Percentiles rank a stretch among this genome's conserved stretches.
Evolutionary conservation across 2,113 vertebrate genomes (phyloP).

Genomic region (Microtus oregoni): DNA sequence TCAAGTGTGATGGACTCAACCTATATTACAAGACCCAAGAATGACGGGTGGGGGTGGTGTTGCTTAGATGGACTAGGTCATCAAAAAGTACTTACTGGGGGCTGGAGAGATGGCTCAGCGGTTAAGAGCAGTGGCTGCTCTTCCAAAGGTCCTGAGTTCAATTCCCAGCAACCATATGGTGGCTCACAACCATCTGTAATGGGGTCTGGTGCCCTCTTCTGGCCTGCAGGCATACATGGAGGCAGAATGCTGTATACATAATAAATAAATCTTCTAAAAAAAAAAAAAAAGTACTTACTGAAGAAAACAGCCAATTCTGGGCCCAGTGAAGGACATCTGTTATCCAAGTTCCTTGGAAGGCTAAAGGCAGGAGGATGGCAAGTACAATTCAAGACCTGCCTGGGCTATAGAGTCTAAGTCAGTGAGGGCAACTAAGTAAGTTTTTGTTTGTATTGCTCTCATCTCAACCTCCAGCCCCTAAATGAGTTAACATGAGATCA

Average conservation of each 20-base stretch:
- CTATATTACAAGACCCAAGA: neutral
- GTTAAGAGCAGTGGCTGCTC: too few species aligned
- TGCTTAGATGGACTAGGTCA: neutral
- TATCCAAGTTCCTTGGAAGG: neutral
- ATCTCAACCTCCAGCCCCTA: neutral
- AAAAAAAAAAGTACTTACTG: neutral
- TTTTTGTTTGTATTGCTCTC: neutral
- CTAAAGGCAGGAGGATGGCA: neutral
- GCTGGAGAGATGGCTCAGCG: too few species aligned
- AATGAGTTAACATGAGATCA: accelerated
- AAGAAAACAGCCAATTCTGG: neutral
- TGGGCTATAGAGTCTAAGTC: neutral
- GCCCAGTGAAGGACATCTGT: neutral
- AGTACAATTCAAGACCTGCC: neutral
- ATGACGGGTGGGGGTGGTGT: too few species aligned
- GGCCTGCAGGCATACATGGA: too few species aligned
- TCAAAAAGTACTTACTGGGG: neutral
- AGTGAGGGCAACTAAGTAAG: neutral
- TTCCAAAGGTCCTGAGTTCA: too few species aligned
- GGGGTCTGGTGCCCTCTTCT: too few species aligned
- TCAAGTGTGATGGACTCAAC: too few species aligned
- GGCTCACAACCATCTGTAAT: too few species aligned
- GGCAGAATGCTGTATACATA: too few species aligned
- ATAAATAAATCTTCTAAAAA: too few species aligned
- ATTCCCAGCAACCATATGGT: too few species aligned